Conservation (phyloP, 2,797 vertebrate species). For the Melopsittacus undulatus region DNA sequence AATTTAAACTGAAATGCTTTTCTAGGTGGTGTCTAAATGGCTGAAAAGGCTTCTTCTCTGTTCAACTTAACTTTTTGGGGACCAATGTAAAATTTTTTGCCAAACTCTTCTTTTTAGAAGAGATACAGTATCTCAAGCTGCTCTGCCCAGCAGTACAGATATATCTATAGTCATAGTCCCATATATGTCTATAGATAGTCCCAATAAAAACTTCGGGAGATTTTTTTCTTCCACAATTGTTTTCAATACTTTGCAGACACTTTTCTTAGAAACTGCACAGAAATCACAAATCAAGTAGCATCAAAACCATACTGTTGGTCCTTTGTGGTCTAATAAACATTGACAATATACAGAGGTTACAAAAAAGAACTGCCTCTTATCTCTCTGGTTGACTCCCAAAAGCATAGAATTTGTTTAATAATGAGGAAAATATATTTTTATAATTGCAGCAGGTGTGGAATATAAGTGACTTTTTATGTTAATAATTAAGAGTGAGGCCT, state of each 20-base stretch:
- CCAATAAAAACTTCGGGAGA: not conserved
- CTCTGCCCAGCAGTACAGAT: not conserved
- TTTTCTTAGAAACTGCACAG: not conserved
- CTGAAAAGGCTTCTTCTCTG: not conserved
- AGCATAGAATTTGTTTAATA: slow-evolving; percentile 24
- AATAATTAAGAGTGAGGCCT: slow-evolving; percentile 74
- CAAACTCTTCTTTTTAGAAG: not conserved
- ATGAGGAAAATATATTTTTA: slow-evolving; percentile 50
- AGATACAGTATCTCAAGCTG: not conserved
- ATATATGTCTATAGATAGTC: not conserved
- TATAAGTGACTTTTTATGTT: slow-evolving; percentile 53
- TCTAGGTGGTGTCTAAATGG: not conserved
- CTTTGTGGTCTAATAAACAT: not conserved
- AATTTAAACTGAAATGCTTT: not conserved
- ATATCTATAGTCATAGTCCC: not conserved
- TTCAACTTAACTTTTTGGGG: not conserved
- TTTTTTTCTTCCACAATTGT: not conserved
- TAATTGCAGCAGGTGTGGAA: slow-evolving; percentile 51
- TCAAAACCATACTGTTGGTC: not conserved
- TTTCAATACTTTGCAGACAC: not conserved
- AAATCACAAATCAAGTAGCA: not conserved
- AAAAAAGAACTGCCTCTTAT: not conserved
- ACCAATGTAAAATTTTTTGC: not conserved
- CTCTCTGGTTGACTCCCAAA: not conserved
- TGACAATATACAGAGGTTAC: not conserved